These are phyloP conservation scores for Passer domesticus DNA, from an alignment of 2,113 vertebrate genomes.

Conservation along the genomic window DNA sequence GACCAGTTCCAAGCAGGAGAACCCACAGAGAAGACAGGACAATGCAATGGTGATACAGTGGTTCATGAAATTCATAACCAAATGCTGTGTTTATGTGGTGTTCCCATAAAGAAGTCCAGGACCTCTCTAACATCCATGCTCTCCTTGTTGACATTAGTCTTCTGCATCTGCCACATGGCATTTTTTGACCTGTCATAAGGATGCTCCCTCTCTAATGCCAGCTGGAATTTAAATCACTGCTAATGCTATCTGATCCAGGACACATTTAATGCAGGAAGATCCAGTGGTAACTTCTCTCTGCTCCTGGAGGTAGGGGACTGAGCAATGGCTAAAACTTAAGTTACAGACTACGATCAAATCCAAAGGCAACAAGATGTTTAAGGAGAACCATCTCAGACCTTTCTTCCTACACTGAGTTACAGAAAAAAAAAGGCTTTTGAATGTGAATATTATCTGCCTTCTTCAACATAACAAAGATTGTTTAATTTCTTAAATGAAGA, in stretches of 20 bases:
- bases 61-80: neutral
- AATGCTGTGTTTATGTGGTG: neutral
- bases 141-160: neutral
- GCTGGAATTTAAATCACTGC: neutral
- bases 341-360: neutral
- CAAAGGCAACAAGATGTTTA: neutral
- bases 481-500: neutral
- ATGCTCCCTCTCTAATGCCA: neutral
- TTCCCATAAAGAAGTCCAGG: neutral
- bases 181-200: neutral
- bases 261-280: neutral
- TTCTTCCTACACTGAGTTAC: neutral
- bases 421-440: neutral
- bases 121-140: neutral
- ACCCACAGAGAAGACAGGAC: neutral
- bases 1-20: neutral
- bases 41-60: neutral
- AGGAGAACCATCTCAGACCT: neutral
- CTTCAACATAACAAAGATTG: neutral
- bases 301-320: neutral
- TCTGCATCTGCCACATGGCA: fast-evolving
- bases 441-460: neutral
- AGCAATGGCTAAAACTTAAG: neutral
- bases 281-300: neutral
- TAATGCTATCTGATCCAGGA: neutral